Base-by-base conservation (phyloP, 1,140 invertebrate species). In the Drosophila bipectinata region DNA sequence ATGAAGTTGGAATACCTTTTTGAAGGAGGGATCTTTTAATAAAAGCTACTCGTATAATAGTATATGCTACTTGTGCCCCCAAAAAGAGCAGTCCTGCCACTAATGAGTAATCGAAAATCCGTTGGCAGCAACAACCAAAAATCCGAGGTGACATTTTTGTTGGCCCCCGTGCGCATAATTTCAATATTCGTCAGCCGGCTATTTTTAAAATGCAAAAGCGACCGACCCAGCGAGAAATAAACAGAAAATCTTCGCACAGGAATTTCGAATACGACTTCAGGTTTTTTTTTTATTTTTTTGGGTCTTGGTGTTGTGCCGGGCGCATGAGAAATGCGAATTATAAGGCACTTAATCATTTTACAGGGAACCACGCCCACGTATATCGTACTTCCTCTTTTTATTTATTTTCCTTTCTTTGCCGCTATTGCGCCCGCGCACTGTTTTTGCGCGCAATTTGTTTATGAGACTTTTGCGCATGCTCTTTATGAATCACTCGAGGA, bases 141-240 rank as follows among this genome's bases (percentile, higher is more conserved):
- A 28, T 72, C 66, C 79, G 83, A 79, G 79, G 82, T 80, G 82
- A 85, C 82, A 85, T 87, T 85, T 82, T 87, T 78, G 82, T 88
- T 82, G 79, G 83, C 83, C 83, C 62, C 83, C 83, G 83, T 79
- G 64, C 56, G 72, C 83, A 88, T 88, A 88, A 88, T 88, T 88
- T 88, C 76, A 89, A 89, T 88, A 88, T 88, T 88, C 83, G 83
- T 88, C 83, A 88, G 84, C 83, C 48, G 52, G 83, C 83, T 88
- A 88, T 88, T 88, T 88, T 67, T 88, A 88, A 88, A 77, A 59
- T 78, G 69, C 76, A 73, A 64, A 84, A 85, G 51, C 39, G 41
- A 51, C 51, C 34, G 9, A 37, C 9, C 12, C 14, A 14, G 12
- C 47, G 57, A 56, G 57, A 59, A 73, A 71, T 51, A 83, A 73